Evolutionary conservation across 2,797 vertebrate genomes (phyloP), one percentile per base, ranked within the genome.

Genomic region (Trematomus bernacchii): DNA sequence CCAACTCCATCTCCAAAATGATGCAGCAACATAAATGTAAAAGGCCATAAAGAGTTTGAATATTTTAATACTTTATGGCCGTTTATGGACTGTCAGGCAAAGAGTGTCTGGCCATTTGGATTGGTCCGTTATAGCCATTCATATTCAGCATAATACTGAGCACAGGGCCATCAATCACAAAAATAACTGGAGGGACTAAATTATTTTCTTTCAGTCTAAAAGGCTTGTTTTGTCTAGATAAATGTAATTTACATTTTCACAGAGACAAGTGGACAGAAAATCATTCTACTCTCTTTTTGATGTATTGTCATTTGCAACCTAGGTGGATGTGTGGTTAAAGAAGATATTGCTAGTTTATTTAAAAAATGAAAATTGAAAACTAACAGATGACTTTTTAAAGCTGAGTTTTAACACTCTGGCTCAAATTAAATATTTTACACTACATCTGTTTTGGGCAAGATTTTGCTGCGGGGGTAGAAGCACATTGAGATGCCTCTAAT

Each of bases 81-180:
- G 13, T 89, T 85, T 74, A 85, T 79, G 54, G 53, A 77, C 52
- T 82, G 66, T 76, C 77, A 77, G 60, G 16, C 55, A 77, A 79
- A 87, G 48, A 75, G 44, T 73, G 55, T 73, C 66, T 80, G 13
- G 8, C 63, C 60, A 59, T 77, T 87, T 78, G 33, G 46, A 74
- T 57, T 57, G 63, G 33, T 66, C 48, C 60, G 42, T 50, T 71
- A 68, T 67, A 58, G 27, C 68, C 10, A 27, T 62, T 69, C 50
- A 65, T 81, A 76, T 75, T 82, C 81, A 76, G 70, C 60, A 85
- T 75, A 74, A 74, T 52, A 60, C 61, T 42, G 37, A 79, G 55
- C 40, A 21, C 23, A n/a, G 53, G 30, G 55, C 71, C 73, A 85
- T 87, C 79, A 87, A 86, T 90, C 83, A 85, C 42, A 37, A 4